Conservation (phyloP, 2,797 vertebrate species). For the Tadarida brasiliensis region DNA sequence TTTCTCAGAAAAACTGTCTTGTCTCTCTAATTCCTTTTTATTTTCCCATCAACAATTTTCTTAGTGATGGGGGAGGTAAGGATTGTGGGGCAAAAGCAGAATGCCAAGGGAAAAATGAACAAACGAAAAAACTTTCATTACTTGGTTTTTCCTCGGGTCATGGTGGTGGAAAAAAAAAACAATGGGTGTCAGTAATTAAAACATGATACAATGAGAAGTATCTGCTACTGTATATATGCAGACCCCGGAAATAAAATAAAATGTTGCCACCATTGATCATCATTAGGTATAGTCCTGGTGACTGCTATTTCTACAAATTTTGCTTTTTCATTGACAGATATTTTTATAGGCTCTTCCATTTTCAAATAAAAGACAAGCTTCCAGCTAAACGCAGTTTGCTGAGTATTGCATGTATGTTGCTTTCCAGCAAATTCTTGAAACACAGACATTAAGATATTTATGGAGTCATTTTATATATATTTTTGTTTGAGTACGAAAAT, state of each 20-base stretch:
- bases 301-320: not conserved
- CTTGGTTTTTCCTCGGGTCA: not conserved
- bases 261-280: not conserved
- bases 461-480: conserved; percentile 14
- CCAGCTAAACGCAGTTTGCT: conserved; percentile 13
- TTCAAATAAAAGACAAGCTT: conserved; percentile 49
- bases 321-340: conserved; percentile 49
- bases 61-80: not conserved
- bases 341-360: conserved; percentile 51
- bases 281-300: not conserved
- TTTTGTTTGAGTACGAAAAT: conserved; percentile 51
- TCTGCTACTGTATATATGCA: not conserved
- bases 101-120: not conserved
- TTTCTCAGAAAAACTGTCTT: not conserved
- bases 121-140: not conserved
- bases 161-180: no score
- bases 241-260: conserved; percentile 25
- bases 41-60: not conserved
- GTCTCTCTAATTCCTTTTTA: not conserved
- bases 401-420: not conserved
- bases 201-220: not conserved
- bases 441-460: conserved; percentile 18
- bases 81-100: not conserved
- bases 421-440: conserved; percentile 54
- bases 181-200: not conserved